These are phyloP conservation scores for Danio aesculapii DNA, from an alignment of 2,797 vertebrate species.

Conservation along the genomic window DNA sequence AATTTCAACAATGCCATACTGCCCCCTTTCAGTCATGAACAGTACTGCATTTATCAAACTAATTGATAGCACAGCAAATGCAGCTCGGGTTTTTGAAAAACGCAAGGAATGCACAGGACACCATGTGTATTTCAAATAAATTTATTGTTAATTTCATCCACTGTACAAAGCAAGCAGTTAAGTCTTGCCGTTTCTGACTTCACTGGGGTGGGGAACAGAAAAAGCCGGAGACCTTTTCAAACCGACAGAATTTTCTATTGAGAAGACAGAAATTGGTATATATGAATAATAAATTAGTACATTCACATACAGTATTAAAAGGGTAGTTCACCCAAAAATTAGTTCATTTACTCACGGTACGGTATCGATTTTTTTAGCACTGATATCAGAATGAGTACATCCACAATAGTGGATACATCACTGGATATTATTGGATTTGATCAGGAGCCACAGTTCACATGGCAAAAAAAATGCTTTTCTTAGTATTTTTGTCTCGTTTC, in stretches of 20 bases:
- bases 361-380: too few relatives aligned
- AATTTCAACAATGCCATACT: slow-evolving; percentile 63
- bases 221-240: slow-evolving; percentile 61
- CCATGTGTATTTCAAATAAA: slow-evolving; percentile 77
- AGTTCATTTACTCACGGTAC: too few relatives aligned
- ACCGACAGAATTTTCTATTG: slow-evolving; percentile 66
- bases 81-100: background rate
- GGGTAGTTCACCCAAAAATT: too few relatives aligned
- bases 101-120: background rate
- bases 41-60: background rate
- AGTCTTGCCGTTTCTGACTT: slow-evolving; percentile 71
- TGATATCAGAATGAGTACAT: too few relatives aligned
- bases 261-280: slow-evolving; percentile 1
- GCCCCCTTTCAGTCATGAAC: slow-evolving; percentile 70
- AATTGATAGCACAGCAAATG: background rate
- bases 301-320: background rate
- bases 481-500: too few relatives aligned
- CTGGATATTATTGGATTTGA: too few relatives aligned
- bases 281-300: background rate
- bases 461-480: too few relatives aligned
- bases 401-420: too few relatives aligned
- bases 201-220: slow-evolving; percentile 66
- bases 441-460: too few relatives aligned
- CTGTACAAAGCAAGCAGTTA: slow-evolving; percentile 83
- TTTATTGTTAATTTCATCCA: slow-evolving; percentile 82